Conservation (phyloP, 2,888 invertebrate genomes). For the Amiota mariae region DNA sequence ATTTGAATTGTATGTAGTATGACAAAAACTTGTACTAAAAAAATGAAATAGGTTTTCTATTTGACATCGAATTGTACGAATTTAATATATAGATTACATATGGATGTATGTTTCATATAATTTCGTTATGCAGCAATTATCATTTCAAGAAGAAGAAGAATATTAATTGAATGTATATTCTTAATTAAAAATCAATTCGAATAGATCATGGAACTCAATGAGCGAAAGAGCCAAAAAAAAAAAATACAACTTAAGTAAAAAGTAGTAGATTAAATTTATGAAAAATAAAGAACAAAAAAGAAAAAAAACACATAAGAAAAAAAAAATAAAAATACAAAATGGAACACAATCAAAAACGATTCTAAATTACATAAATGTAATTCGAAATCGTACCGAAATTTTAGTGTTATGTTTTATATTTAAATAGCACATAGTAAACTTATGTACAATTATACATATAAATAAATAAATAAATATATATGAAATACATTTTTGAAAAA, state of each 20-base stretch:
- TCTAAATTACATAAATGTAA: not conserved
- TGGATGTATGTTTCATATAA: too few relatives aligned
- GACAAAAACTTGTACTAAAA: too few relatives aligned
- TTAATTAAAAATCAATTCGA: too few relatives aligned
- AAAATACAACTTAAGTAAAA: conserved; percentile 49
- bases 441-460: conserved; percentile 21
- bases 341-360: not conserved
- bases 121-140: too few relatives aligned
- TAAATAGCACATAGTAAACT: conserved; percentile 16
- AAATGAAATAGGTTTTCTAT: conserved; percentile 64
- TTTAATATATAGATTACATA: conserved; percentile 53
- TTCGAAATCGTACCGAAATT: conserved; percentile 11
- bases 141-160: too few relatives aligned
- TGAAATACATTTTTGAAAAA: conserved; percentile 25
- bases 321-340: conserved; percentile 2
- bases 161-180: too few relatives aligned
- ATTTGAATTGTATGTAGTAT: too few relatives aligned
- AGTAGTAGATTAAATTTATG: not conserved
- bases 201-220: too few relatives aligned
- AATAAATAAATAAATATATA: conserved; percentile 2
- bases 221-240: conserved; percentile 38
- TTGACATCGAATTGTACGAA: conserved; percentile 71
- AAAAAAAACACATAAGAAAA: conserved; percentile 2
- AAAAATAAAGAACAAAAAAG: not conserved
- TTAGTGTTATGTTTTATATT: conserved; percentile 27